Conservation (phyloP, 2,888 invertebrate genomes). For the Drosophila peninsularis region DNA sequence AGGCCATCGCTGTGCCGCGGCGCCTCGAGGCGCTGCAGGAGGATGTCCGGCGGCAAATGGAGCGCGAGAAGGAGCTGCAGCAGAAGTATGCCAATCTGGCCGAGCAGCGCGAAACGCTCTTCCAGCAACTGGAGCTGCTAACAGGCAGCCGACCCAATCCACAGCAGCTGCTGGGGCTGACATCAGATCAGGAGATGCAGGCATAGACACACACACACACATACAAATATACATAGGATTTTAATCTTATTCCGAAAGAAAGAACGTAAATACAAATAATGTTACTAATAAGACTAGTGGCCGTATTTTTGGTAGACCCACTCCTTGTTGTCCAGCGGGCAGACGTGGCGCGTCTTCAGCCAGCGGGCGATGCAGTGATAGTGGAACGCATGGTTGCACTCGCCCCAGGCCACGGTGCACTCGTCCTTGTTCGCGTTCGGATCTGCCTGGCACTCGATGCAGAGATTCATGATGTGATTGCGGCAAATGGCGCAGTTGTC, state of each 20-base stretch:
- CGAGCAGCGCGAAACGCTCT: slow-evolving; percentile 86
- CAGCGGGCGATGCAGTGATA: slow-evolving; percentile 99
- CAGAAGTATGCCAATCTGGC: slow-evolving; percentile 91
- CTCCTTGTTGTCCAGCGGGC: slow-evolving; percentile 99
- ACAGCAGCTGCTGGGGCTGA: slow-evolving; percentile 38
- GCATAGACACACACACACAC: slow-evolving; percentile 5
- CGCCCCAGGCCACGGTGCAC: slow-evolving; percentile 99
- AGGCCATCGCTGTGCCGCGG: slow-evolving; percentile 94
- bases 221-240: slow-evolving; percentile 6
- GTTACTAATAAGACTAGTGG: slow-evolving; percentile 57
- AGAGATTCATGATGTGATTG: slow-evolving; percentile 99
- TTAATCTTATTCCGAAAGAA: slow-evolving; percentile 19
- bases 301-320: slow-evolving; percentile 99
- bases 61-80: slow-evolving; percentile 95
- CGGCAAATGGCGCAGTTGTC: slow-evolving; percentile 99
- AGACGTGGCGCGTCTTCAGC: slow-evolving; percentile 99
- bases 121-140: slow-evolving; percentile 53
- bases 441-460: slow-evolving; percentile 99
- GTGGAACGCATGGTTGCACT: slow-evolving; percentile 99
- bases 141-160: slow-evolving; percentile 55
- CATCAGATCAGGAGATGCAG: slow-evolving; percentile 24
- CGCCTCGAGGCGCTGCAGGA: slow-evolving; percentile 95
- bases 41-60: slow-evolving; percentile 96
- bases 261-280: slow-evolving; percentile 27
- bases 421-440: slow-evolving; percentile 99